These are phyloP conservation scores for Macrophya alboannulata DNA, from an alignment of 2,888 invertebrate genomes.

Conservation along the genomic window DNA sequence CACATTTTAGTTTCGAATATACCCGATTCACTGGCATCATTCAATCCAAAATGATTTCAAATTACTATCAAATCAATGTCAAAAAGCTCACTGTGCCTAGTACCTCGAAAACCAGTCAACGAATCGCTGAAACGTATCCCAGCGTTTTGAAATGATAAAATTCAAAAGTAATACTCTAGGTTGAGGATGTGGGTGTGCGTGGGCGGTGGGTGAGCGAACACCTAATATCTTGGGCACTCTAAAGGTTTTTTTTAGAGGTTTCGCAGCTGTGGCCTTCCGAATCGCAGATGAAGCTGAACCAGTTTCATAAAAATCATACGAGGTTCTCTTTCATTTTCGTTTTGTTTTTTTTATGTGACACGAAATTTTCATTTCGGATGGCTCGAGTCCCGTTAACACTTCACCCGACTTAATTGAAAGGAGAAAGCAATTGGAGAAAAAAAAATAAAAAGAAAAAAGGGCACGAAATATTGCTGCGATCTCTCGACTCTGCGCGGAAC, in stretches of 20 bases:
- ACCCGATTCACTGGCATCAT: too few species aligned
- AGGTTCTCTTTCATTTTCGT: not conserved
- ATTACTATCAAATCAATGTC: not conserved
- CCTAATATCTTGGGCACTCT: slow-evolving; percentile 43
- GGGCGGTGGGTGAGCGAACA: slow-evolving; percentile 14
- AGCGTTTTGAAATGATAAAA: slow-evolving; percentile 43
- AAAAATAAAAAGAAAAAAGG: not conserved
- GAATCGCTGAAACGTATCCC: not conserved
- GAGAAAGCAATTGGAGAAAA: too few species aligned
- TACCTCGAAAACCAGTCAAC: not conserved
- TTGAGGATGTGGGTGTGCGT: not conserved
- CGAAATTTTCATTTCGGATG: slow-evolving; percentile 7
- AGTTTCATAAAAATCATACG: slow-evolving; percentile 17
- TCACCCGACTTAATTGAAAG: not conserved
- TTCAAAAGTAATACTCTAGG: slow-evolving; percentile 9
- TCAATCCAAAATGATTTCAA: too few species aligned
- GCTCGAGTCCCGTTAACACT: not conserved
- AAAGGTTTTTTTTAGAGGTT: slow-evolving; percentile 30
- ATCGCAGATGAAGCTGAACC: not conserved
- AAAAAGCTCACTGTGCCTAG: not conserved
- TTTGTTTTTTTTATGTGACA: not conserved
- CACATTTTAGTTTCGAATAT: not conserved
- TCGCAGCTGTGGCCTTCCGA: slow-evolving; percentile 42
- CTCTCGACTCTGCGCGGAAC: not conserved
- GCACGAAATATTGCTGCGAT: not conserved